Evolutionary conservation across 2,797 vertebrate species (phyloP).

Genomic region (Sebastes vulpes): DNA sequence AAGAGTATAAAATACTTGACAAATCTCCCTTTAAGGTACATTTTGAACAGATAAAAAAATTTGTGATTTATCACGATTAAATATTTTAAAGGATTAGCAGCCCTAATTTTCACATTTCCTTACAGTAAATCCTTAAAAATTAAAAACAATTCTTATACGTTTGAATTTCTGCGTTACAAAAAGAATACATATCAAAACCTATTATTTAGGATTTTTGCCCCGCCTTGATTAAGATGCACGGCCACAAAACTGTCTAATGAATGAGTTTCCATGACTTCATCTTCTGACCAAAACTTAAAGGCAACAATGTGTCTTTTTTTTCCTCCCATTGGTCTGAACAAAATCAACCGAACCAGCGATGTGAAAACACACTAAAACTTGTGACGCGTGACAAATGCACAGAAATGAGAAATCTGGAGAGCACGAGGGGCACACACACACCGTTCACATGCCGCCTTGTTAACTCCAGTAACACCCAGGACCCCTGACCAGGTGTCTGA

Average conservation of each 20-base stretch:
- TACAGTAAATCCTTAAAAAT: background rate
- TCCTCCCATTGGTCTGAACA: background rate
- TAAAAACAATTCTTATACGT: background rate
- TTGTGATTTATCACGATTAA: too few species aligned
- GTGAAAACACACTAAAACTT: background rate
- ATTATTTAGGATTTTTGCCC: too few species aligned
- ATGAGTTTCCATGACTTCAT: background rate
- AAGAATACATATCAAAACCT: background rate
- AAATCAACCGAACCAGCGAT: background rate
- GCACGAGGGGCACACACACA: background rate
- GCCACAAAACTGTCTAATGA: background rate
- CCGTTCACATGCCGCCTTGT: constrained; percentile 29
- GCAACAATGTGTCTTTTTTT: background rate
- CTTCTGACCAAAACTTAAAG: background rate
- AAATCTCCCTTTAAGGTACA: too few species aligned
- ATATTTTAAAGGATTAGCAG: too few species aligned
- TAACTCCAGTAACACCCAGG: constrained; percentile 26
- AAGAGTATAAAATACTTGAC: too few species aligned
- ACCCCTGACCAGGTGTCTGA: constrained; percentile 33
- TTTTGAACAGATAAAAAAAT: too few species aligned
- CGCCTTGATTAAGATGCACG: background rate
- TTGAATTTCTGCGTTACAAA: background rate
- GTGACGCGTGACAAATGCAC: background rate
- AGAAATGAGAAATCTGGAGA: background rate
- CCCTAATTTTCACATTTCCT: too few species aligned